A percentile compares a stretch with the other conserved stretches of the same genome.
Conservation (phyloP, 92 coral and sea anemone species). For the Epizoanthus rinbou region DNA sequence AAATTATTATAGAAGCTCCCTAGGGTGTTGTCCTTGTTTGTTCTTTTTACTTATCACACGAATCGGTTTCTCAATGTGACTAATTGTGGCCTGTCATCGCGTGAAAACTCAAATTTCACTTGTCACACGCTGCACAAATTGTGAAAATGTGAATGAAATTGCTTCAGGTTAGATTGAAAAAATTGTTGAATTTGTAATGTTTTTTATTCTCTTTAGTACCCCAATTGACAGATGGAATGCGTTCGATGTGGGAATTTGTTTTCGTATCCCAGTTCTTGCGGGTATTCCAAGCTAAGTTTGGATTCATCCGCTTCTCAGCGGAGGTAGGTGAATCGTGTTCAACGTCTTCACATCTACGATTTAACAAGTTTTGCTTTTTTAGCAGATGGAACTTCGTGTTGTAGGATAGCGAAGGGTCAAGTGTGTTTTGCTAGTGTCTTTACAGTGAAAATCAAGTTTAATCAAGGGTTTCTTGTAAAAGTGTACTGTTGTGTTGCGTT, state of each 20-base stretch:
- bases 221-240: conserved; percentile 84
- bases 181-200: conserved; percentile 40
- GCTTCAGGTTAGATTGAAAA: conserved; percentile 28
- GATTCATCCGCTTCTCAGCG: conserved; percentile 78
- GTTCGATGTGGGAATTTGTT: conserved; percentile 97
- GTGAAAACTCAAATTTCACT: conserved; percentile 91
- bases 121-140: conserved; percentile 90
- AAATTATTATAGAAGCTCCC: conserved; percentile 36
- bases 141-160: conserved; percentile 47
- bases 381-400: not conserved
- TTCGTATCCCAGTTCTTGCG: conserved; percentile 97
- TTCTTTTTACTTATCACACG: conserved; percentile 75
- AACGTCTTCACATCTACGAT: conserved; percentile 8
- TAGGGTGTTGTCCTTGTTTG: conserved; percentile 56
- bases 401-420: conserved; percentile 10
- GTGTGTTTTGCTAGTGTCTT: not conserved
- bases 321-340: conserved; percentile 59
- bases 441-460: not conserved
- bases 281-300: conserved; percentile 91
- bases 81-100: conserved; percentile 98
- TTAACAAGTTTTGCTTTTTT: conserved; percentile 11
- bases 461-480: not conserved
- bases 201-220: conserved; percentile 67
- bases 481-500: not conserved
- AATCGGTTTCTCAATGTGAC: conserved; percentile 82